These are phyloP conservation scores for Pseudopipra pipra DNA, from an alignment of 2,113 vertebrate genomes.

Conservation along the genomic window DNA sequence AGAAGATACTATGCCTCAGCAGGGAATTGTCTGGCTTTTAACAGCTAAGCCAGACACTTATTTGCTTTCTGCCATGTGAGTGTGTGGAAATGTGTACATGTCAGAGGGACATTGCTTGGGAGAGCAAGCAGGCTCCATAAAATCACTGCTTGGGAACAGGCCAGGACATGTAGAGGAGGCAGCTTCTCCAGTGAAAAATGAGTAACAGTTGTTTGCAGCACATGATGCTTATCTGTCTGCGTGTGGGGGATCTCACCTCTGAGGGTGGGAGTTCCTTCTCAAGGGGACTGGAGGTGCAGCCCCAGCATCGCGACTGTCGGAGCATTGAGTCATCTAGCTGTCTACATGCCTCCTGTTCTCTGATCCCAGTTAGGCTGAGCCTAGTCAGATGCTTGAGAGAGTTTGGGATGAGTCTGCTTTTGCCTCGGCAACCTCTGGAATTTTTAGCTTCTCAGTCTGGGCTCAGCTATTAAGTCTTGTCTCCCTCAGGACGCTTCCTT, in stretches of 20 bases:
- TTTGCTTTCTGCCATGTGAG: background rate
- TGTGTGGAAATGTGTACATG: background rate
- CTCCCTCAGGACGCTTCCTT: background rate
- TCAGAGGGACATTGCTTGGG: background rate
- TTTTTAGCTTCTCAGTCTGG: background rate
- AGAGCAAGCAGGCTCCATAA: background rate
- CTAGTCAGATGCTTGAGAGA: background rate
- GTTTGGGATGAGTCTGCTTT: background rate
- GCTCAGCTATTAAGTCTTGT: accelerated
- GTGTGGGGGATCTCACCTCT: background rate
- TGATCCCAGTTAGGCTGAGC: background rate
- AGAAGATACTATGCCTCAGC: background rate
- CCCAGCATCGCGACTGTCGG: background rate
- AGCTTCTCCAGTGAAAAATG: background rate
- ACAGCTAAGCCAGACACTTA: background rate
- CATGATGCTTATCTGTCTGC: background rate
- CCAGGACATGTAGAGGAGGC: background rate
- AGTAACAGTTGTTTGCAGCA: background rate
- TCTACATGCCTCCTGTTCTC: background rate
- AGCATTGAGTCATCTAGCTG: background rate
- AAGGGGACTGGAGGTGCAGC: background rate
- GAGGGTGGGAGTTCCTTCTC: background rate
- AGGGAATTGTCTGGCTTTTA: background rate
- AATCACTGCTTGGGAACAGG: background rate
- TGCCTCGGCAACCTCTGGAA: background rate